These are phyloP conservation scores for Drosophila seguyi DNA, from an alignment of 1,140 invertebrate genomes.

Conservation along the genomic window DNA sequence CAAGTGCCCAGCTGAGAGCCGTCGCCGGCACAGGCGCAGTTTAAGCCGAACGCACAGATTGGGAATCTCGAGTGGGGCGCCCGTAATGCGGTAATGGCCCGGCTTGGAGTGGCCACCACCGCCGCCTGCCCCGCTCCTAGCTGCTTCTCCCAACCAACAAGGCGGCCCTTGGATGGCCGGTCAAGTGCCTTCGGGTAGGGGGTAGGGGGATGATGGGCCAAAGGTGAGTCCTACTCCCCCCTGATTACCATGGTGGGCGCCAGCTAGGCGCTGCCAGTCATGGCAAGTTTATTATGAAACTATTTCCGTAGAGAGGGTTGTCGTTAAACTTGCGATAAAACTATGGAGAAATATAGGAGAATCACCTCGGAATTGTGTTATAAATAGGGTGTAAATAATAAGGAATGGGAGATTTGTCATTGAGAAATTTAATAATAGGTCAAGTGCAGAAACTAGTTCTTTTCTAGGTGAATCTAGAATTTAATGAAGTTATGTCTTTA, in stretches of 20 bases:
- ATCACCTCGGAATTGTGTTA: constrained; percentile 7
- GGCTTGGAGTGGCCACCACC: constrained; percentile 18
- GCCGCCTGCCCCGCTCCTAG: not conserved
- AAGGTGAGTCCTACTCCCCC: constrained; percentile 36
- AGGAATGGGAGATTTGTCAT: not conserved
- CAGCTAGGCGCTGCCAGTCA: constrained; percentile 52
- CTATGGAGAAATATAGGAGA: not conserved
- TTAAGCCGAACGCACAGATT: constrained; percentile 61
- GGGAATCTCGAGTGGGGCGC: constrained; percentile 52
- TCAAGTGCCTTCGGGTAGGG: constrained; percentile 29
- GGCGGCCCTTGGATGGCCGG: constrained; percentile 27
- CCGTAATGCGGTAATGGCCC: constrained; percentile 65
- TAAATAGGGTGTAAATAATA: constrained; percentile 3
- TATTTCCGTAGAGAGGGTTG: constrained; percentile 23
- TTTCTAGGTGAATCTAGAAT: not conserved
- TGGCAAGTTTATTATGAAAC: constrained; percentile 34
- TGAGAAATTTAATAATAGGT: not conserved
- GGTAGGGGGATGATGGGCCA: constrained; percentile 5
- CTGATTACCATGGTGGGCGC: constrained; percentile 48
- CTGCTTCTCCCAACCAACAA: not conserved
- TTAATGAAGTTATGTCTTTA: not conserved
- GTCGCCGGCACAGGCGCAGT: constrained; percentile 72
- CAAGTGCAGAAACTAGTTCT: not conserved
- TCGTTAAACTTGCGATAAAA: constrained; percentile 4
- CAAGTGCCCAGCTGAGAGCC: constrained; percentile 61